These are phyloP conservation scores for Ladona fulva DNA, from an alignment of 1,140 invertebrate species.

Conservation along the genomic window DNA sequence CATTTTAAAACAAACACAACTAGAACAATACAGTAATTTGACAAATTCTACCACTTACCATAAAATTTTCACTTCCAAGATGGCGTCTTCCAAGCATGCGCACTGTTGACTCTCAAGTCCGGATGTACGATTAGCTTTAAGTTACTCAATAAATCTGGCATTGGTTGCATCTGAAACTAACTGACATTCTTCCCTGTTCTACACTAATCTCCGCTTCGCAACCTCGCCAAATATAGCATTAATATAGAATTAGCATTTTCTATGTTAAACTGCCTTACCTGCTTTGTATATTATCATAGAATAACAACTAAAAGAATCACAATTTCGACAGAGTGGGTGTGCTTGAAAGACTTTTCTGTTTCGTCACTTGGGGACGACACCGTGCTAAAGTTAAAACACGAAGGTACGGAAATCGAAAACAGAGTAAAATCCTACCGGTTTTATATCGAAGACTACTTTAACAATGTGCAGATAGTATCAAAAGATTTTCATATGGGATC, in stretches of 20 bases:
- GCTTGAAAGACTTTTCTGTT: background rate
- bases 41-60: conserved; percentile 18
- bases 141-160: background rate
- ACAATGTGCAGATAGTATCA: too few relatives aligned
- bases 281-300: background rate
- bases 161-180: background rate
- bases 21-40: conserved; percentile 7
- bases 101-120: conserved; percentile 11
- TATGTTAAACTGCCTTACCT: background rate
- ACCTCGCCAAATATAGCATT: background rate
- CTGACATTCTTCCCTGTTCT: background rate
- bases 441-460: too few relatives aligned
- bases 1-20: background rate
- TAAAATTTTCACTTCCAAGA: conserved; percentile 21
- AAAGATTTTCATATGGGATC: too few relatives aligned
- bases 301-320: background rate
- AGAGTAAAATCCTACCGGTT: too few relatives aligned
- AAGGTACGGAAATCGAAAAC: too few relatives aligned
- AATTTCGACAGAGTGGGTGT: background rate
- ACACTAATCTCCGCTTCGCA: background rate
- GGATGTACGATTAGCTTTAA: background rate
- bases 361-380: background rate
- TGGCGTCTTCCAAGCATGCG: conserved; percentile 20
- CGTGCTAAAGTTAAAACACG: too few relatives aligned
- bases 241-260: background rate